phyloP scores from a whole-genome alignment of 2,113 vertebrate genomes.

The Zosterops japonicus region DNA sequence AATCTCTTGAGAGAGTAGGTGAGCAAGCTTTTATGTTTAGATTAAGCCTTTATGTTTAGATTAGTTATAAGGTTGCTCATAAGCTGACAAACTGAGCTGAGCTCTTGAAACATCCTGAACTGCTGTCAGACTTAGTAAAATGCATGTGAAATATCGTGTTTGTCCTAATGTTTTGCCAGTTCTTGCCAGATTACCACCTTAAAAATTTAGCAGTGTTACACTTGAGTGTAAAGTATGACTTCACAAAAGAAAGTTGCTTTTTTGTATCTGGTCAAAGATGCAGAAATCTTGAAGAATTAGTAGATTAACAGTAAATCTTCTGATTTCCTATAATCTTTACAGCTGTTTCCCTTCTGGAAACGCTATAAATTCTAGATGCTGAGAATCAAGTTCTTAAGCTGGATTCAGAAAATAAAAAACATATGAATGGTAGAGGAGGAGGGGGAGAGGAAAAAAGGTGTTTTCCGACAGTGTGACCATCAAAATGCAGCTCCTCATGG shows the following conservation, averaged over 20 bases:
- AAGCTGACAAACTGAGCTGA: not conserved
- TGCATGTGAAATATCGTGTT: not conserved
- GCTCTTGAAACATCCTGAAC: not conserved
- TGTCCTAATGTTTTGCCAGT: not conserved
- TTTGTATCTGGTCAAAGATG: not conserved
- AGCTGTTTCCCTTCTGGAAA: not conserved
- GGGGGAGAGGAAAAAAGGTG: not conserved
- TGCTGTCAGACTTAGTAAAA: not conserved
- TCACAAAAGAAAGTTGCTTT: not conserved
- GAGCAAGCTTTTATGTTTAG: not conserved
- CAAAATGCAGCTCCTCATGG: not conserved
- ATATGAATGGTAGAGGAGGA: accelerated
- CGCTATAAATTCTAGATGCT: not conserved
- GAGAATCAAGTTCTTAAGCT: not conserved
- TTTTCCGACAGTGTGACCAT: not conserved
- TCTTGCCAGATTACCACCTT: not conserved
- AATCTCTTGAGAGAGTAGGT: not conserved
- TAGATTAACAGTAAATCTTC: not conserved
- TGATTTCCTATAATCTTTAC: not conserved
- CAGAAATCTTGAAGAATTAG: not conserved
- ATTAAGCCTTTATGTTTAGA: not conserved
- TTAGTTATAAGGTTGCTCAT: not conserved
- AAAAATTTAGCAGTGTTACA: not conserved
- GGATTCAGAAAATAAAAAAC: not conserved
- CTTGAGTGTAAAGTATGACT: not conserved